phyloP scores from a whole-genome alignment of 1,140 invertebrate genomes.

The Drosophila willistoni region DNA sequence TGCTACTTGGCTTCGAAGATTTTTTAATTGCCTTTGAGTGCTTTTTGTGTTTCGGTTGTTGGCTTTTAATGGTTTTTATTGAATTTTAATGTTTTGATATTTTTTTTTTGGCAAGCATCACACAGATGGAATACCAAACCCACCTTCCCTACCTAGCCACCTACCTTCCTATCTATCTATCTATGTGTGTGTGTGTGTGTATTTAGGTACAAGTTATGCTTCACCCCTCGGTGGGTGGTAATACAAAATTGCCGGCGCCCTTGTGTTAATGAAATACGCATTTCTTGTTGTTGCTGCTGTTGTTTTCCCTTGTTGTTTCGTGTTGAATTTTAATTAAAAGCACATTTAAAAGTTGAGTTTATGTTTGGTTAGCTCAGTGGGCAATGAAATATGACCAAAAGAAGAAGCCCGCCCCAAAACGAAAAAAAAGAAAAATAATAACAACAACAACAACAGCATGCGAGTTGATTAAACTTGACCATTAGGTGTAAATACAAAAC shows the following conservation, averaged over 20 bases:
- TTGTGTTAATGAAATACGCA: constrained; percentile 72
- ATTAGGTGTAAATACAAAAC: constrained; percentile 24
- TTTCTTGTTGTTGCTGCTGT: constrained; percentile 32
- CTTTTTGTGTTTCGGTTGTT: constrained; percentile 66
- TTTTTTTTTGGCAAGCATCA: constrained; percentile 43
- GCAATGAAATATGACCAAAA: constrained; percentile 63
- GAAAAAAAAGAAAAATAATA: background rate
- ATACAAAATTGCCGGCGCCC: constrained; percentile 68
- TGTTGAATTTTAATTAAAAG: constrained; percentile 74
- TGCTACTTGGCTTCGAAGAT: constrained; percentile 68
- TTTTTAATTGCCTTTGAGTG: constrained; percentile 78
- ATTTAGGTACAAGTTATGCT: constrained; percentile 25
- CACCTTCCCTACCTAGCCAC: background rate
- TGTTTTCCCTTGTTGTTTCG: constrained; percentile 10
- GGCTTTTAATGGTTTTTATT: constrained; percentile 76
- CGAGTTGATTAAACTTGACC: constrained; percentile 71
- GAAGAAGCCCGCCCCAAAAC: too few relatives aligned
- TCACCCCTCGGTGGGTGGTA: constrained; percentile 63
- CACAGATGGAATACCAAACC: constrained; percentile 18
- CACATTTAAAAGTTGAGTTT: constrained; percentile 75
- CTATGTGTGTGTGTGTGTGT: too few relatives aligned
- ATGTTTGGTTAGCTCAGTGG: constrained; percentile 61
- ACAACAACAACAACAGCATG: constrained; percentile 44
- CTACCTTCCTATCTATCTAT: constrained; percentile 19
- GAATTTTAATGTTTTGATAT: constrained; percentile 80